phyloP scores from a whole-genome alignment of 2,113 vertebrate genomes.

The Periophthalmus modestus region DNA sequence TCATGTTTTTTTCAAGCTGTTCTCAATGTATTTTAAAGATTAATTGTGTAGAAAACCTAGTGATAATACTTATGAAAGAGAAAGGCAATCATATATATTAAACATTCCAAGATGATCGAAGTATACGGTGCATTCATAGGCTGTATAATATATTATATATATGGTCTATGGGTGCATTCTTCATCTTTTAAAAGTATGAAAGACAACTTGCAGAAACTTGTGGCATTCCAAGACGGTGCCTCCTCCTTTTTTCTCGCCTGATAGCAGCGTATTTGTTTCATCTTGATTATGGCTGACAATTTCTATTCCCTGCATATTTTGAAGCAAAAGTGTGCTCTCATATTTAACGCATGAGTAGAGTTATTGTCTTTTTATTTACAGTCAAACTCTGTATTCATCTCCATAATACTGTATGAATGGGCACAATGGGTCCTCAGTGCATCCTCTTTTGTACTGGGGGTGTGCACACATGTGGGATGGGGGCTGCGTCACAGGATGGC shows the following conservation, averaged over 20 bases:
- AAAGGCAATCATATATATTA: too few relatives aligned
- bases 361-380: constrained; percentile 62
- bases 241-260: not conserved
- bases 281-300: not conserved
- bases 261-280: not conserved
- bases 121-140: not conserved
- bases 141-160: too few relatives aligned
- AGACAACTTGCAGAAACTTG: constrained; percentile 9
- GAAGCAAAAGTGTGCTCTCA: constrained; percentile 5
- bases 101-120: too few relatives aligned
- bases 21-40: too few relatives aligned
- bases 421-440: constrained; percentile 70
- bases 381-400: constrained; percentile 35
- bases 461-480: constrained; percentile 51
- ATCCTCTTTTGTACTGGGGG: constrained; percentile 7
- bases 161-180: not conserved
- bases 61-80: too few relatives aligned
- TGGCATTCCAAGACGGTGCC: not conserved
- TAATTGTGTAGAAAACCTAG: too few relatives aligned
- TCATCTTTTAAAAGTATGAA: not conserved
- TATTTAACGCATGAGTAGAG: constrained; percentile 33
- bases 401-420: constrained; percentile 36
- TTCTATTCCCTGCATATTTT: not conserved
- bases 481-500: constrained; percentile 49
- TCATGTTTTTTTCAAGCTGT: too few relatives aligned